Evolutionary conservation across 2,888 invertebrate genomes (phyloP), one percentile per base, ranked within the genome.

Genomic region (Catocala sponsa): DNA sequence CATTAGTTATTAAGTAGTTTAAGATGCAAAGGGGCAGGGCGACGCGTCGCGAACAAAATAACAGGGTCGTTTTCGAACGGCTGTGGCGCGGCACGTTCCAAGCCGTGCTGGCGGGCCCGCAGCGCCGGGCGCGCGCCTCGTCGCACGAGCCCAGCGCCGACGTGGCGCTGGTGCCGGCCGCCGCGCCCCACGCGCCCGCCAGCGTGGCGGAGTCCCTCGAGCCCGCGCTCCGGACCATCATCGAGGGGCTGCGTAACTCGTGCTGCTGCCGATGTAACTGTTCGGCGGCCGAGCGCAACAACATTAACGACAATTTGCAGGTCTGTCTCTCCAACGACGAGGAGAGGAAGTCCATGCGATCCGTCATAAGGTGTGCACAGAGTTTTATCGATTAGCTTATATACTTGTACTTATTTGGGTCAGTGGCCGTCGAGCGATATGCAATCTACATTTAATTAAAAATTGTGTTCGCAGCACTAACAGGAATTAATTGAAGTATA

Each of bases 71-170:
- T 59, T 97, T 97, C 86, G 97, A 97, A 79, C 93, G 96, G 15
- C 91, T 97, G 55, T 97, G 97, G 97, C 95, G 96, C 48, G 97
- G 97, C 59, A 95, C 96, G 48, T 96, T 96, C 80, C 94, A 94
- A 79, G 91, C 94, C 59, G 94, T 94, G 66, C 78, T 94, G 15
- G 91, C 92, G 43, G 89, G 88, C 33, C 84, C 89, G 58, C 88
- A 86, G 67, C 86, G 87, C n/a, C 88, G 88, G 83, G 90, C 89
- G 87, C 85, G 89, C 65, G 92, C 93, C 46, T 86, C 88, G 60
- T 89, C 91, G 46, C 89, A 85, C 80, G 91, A 90, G 64, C 89
- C 90, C 63, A 82, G 78, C 67, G 74, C 83, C 33, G 87, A 86
- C 50, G 63, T 77, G 70, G 70, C 83, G 48, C 70, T 79, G 48